These are phyloP conservation scores for Gymnogyps californianus DNA, from an alignment of 2,113 vertebrate species.

Conservation along the genomic window DNA sequence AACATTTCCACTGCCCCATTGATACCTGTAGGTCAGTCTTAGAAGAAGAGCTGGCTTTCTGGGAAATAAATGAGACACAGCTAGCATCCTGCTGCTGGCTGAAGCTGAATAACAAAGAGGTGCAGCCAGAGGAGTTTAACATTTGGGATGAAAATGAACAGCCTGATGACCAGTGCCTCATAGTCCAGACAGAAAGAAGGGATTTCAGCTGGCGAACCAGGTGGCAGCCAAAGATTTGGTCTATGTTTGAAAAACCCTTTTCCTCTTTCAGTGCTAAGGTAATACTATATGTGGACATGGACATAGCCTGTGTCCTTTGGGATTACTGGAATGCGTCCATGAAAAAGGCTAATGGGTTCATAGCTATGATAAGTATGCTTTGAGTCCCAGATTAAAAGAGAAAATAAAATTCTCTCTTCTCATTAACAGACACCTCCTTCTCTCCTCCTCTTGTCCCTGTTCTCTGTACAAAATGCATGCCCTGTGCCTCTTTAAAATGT, in stretches of 20 bases:
- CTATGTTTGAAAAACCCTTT: constrained; percentile 36
- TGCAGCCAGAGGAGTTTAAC: not conserved
- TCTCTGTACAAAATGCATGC: not conserved
- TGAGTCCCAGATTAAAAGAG: not conserved
- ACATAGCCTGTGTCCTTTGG: not conserved
- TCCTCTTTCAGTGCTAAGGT: constrained; percentile 51
- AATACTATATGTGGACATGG: not conserved
- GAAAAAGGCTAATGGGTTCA: not conserved
- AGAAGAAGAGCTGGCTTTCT: constrained; percentile 55
- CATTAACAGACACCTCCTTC: not conserved
- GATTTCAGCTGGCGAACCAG: not conserved
- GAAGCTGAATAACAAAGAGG: constrained; percentile 31
- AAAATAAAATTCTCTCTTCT: not conserved
- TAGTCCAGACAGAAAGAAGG: not conserved
- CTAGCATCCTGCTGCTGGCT: constrained; percentile 47
- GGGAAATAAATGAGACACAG: not conserved
- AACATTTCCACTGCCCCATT: constrained; percentile 30
- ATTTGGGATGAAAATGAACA: constrained; percentile 13
- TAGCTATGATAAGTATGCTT: not conserved
- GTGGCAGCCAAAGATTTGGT: constrained; percentile 49
- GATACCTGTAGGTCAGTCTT: constrained; percentile 23
- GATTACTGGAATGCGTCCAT: not conserved
- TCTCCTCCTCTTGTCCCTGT: not conserved
- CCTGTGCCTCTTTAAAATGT: not conserved
- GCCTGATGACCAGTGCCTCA: not conserved